A percentile compares a stretch with the other conserved stretches of the same genome.
Evolutionary conservation across 2,888 invertebrate species (phyloP).

Genomic region (Calameuta idolon): DNA sequence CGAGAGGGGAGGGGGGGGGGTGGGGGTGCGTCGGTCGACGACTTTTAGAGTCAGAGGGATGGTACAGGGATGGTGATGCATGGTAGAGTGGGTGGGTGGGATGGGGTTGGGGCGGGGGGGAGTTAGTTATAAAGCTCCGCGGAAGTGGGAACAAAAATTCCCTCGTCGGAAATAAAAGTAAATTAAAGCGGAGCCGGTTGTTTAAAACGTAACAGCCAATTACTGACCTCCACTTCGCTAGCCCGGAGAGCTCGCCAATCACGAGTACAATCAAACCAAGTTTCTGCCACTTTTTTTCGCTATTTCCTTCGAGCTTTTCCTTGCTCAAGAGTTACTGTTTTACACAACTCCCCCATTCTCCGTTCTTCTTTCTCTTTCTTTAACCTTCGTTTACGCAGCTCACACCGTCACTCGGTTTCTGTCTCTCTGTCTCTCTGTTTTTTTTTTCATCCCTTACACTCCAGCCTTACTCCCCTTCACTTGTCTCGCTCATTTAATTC

Average conservation of each 20-base stretch:
- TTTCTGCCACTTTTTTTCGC: slow-evolving; percentile 5
- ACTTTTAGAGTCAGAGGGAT: not conserved
- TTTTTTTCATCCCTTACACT: not conserved
- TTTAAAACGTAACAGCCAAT: slow-evolving; percentile 59
- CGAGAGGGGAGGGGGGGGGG: too few relatives aligned
- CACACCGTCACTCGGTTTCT: not conserved
- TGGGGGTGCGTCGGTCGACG: not conserved
- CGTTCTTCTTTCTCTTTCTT: not conserved
- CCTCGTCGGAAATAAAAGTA: slow-evolving; percentile 56
- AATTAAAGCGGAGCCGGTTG: slow-evolving; percentile 52
- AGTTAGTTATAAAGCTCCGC: slow-evolving; percentile 38
- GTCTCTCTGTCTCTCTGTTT: not conserved
- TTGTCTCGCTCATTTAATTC: not conserved
- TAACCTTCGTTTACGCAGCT: not conserved
- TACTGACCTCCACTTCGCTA: slow-evolving; percentile 36
- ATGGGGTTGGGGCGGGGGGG: slow-evolving; percentile 15
- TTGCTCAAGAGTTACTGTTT: not conserved
- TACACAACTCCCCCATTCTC: not conserved
- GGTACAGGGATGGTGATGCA: not conserved
- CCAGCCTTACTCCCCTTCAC: not conserved
- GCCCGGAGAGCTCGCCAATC: slow-evolving; percentile 25
- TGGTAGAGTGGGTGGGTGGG: not conserved
- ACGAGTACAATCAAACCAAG: slow-evolving; percentile 28
- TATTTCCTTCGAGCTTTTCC: not conserved
- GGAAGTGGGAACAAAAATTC: slow-evolving; percentile 44